These are phyloP conservation scores for Micrastur ruficollis DNA, from an alignment of 2,797 vertebrate species.

Conservation along the genomic window DNA sequence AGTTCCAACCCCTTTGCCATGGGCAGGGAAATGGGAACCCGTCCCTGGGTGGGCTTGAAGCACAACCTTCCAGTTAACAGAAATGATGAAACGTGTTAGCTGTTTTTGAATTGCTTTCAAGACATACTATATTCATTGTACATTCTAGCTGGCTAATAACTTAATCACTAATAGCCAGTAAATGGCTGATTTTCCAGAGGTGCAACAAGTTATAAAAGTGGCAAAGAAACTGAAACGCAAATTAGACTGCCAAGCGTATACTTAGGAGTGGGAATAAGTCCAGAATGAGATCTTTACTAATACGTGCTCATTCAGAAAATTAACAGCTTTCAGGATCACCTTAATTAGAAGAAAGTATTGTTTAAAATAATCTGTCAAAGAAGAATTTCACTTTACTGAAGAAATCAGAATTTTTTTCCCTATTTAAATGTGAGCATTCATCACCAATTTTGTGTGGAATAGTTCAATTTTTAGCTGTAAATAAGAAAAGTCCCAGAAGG, in stretches of 20 bases:
- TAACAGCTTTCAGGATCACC: neutral
- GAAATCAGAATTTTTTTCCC: neutral
- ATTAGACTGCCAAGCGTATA: neutral
- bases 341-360: neutral
- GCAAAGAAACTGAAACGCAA: slow-evolving; percentile 16
- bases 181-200: slow-evolving; percentile 9
- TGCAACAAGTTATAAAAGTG: slow-evolving; percentile 28
- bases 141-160: neutral
- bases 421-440: neutral
- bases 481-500: neutral
- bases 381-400: neutral
- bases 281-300: neutral
- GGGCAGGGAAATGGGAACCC: fast-evolving
- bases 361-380: neutral
- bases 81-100: no score
- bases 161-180: neutral
- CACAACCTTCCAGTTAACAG: slow-evolving; percentile 75
- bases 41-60: slow-evolving; percentile 17
- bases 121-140: neutral
- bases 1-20: fast-evolving
- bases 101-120: slow-evolving; percentile 36
- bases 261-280: slow-evolving; percentile 16
- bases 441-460: neutral
- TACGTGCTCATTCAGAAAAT: neutral
- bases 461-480: neutral